phyloP scores from a whole-genome alignment of 1,140 invertebrate genomes.

The Lutraria rhynchaena region DNA sequence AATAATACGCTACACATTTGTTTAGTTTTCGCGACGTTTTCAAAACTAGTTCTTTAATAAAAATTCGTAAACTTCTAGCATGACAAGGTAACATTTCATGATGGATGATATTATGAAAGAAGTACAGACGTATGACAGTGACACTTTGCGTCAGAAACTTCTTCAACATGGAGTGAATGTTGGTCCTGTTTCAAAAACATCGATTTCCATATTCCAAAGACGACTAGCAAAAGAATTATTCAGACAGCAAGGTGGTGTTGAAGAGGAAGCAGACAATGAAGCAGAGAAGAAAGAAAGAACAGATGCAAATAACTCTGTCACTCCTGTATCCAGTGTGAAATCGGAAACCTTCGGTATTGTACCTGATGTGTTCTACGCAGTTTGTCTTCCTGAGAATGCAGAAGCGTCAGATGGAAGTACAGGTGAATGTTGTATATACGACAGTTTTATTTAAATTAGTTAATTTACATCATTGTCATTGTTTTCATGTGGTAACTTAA shows the following conservation, averaged over 20 bases:
- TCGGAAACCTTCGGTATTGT: too few relatives aligned
- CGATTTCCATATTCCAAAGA: slow-evolving; percentile 70
- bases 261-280: background rate
- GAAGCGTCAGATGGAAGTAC: slow-evolving; percentile 2
- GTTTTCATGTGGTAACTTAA: background rate
- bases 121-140: slow-evolving; percentile 63
- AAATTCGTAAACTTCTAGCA: too few relatives aligned
- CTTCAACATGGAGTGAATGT: slow-evolving; percentile 68
- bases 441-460: background rate
- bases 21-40: slow-evolving; percentile 23
- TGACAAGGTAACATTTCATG: too few relatives aligned
- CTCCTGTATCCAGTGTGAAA: too few relatives aligned
- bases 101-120: slow-evolving; percentile 73
- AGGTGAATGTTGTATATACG: background rate
- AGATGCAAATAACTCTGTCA: background rate
- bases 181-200: slow-evolving; percentile 72
- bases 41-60: background rate
- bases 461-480: background rate
- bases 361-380: slow-evolving; percentile 46
- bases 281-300: background rate
- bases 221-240: slow-evolving; percentile 68
- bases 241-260: slow-evolving; percentile 24
- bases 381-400: slow-evolving; percentile 41
- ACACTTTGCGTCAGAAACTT: slow-evolving; percentile 67
- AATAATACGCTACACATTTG: background rate